These are phyloP conservation scores for Lanistes nyassanus DNA, from an alignment of 1,140 invertebrate genomes.

Conservation along the genomic window DNA sequence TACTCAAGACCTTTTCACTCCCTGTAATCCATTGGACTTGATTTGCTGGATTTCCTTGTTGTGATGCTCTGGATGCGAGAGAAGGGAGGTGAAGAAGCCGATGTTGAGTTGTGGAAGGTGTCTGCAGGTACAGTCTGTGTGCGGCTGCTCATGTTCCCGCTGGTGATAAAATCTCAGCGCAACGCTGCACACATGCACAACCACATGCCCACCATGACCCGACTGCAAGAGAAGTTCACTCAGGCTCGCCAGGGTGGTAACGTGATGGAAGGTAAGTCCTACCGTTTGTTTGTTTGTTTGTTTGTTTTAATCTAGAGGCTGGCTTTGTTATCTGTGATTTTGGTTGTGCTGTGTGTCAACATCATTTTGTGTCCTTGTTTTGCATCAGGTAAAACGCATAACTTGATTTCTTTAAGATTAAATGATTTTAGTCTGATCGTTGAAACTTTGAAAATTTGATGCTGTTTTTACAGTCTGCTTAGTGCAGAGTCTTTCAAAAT, in stretches of 20 bases:
- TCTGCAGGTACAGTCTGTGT: slow-evolving; percentile 12
- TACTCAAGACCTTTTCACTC: too few relatives aligned
- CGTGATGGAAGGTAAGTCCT: slow-evolving; percentile 75
- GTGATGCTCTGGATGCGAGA: not conserved
- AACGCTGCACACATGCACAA: slow-evolving; percentile 84
- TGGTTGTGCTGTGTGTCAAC: not conserved
- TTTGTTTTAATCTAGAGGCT: slow-evolving; percentile 4
- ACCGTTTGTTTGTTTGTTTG: slow-evolving; percentile 2
- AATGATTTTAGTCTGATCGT: too few relatives aligned
- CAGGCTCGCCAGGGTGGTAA: slow-evolving; percentile 85
- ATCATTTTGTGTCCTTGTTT: not conserved
- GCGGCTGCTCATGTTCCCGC: slow-evolving; percentile 76
- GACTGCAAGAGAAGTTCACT: slow-evolving; percentile 82
- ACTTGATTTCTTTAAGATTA: too few relatives aligned
- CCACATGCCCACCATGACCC: slow-evolving; percentile 82
- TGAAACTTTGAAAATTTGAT: too few relatives aligned
- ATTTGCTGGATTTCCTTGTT: not conserved
- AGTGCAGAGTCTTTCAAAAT: too few relatives aligned
- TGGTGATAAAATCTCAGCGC: slow-evolving; percentile 82
- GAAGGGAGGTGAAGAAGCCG: not conserved
- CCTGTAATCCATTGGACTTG: slow-evolving; percentile 2
- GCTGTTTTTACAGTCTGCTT: too few relatives aligned
- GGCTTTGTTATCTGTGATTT: not conserved
- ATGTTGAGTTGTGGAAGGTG: not conserved
- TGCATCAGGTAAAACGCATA: not conserved